Evolutionary conservation across 2,888 invertebrate species (phyloP).

Genomic region (Pseudolycoriella hygida): DNA sequence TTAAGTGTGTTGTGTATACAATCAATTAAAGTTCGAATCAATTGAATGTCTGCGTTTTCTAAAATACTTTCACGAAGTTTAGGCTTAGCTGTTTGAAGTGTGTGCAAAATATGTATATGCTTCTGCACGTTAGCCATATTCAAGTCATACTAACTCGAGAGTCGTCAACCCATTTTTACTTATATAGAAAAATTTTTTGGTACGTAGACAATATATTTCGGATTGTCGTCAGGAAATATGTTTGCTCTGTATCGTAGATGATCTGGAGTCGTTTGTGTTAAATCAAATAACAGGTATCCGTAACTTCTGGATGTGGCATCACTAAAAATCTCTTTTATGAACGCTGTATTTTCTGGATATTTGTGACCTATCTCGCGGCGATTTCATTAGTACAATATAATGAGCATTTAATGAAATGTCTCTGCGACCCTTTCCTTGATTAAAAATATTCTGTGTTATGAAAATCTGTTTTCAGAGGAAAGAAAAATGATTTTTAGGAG

Average conservation of each 20-base stretch:
- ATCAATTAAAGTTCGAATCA: constrained; percentile 1
- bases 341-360: not conserved
- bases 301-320: not conserved
- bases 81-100: not conserved
- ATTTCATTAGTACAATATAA: constrained; percentile 3
- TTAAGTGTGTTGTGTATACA: constrained; percentile 3
- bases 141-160: not conserved
- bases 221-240: not conserved
- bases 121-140: constrained; percentile 1
- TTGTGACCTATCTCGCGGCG: constrained; percentile 1
- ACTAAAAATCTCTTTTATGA: constrained; percentile 1
- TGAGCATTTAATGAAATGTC: constrained; percentile 4
- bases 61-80: not conserved
- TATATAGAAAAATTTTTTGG: not conserved
- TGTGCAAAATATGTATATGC: not conserved
- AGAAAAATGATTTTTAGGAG: too few relatives aligned
- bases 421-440: not conserved
- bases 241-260: not conserved
- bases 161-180: not conserved
- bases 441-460: constrained; percentile 2
- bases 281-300: constrained; percentile 4
- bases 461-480: too few relatives aligned
- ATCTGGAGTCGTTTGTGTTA: constrained; percentile 5
- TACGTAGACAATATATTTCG: constrained; percentile 3
- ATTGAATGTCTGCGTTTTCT: not conserved